Conservation (phyloP, 2,113 vertebrate genomes). For the Ursus arctos region DNA sequence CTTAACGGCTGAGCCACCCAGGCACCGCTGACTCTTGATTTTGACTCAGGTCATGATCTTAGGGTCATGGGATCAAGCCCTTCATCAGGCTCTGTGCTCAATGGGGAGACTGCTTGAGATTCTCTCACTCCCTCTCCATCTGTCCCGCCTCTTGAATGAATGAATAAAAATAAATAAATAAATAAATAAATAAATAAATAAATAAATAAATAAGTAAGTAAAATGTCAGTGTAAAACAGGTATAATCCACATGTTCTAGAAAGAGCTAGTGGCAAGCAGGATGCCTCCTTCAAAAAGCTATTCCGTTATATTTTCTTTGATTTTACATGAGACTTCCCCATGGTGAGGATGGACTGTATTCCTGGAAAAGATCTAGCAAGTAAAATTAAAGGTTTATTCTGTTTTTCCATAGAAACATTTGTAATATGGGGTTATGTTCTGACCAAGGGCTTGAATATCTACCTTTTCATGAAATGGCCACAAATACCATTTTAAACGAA, state of each 20-base stretch:
- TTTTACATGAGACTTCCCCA: neutral
- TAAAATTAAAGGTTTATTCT: slow-evolving; percentile 17
- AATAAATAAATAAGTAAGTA: too few relatives aligned
- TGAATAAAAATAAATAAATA: neutral
- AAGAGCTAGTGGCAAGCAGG: neutral
- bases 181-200: too few relatives aligned
- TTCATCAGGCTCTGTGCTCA: neutral
- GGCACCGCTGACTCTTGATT: neutral
- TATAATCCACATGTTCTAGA: neutral
- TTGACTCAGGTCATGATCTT: neutral
- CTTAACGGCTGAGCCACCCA: too few relatives aligned
- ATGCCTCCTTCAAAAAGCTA: neutral
- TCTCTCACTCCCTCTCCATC: neutral
- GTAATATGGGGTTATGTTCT: neutral
- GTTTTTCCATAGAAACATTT: neutral
- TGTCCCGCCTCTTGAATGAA: neutral
- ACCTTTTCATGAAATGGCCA: neutral
- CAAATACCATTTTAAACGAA: neutral
- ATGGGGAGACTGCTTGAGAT: neutral
- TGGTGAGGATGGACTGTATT: neutral
- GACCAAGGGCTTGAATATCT: neutral
- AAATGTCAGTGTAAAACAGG: slow-evolving; percentile 14
- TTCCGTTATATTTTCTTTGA: neutral
- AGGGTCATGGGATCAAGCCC: neutral
- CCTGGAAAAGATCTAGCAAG: neutral